Conservation (phyloP, 2,797 vertebrate genomes). For the Syngnathus rostellatus region DNA sequence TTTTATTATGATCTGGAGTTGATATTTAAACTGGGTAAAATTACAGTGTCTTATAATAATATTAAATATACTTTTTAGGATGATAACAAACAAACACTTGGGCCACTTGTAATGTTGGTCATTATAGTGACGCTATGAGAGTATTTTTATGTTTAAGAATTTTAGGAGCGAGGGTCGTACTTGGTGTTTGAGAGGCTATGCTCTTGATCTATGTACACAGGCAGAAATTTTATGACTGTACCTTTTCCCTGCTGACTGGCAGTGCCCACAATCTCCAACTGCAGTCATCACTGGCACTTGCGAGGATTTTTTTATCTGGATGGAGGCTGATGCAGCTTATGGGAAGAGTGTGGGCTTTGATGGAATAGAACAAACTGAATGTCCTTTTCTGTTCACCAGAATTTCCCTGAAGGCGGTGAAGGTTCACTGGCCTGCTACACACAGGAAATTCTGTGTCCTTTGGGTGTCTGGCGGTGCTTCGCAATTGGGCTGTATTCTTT, state of each 20-base stretch:
- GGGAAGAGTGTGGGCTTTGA: constrained; percentile 35
- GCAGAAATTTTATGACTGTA: not conserved
- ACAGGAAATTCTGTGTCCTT: not conserved
- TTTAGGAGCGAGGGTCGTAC: no score
- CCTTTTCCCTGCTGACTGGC: constrained; percentile 25
- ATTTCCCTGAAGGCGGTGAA: not conserved
- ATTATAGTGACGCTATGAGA: no score
- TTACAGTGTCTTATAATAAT: no score
- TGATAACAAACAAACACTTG: no score
- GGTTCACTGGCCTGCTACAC: not conserved
- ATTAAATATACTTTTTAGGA: no score
- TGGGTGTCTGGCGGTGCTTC: not conserved
- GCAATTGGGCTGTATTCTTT: not conserved
- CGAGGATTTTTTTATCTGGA: constrained; percentile 20
- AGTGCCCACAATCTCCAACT: constrained; percentile 49
- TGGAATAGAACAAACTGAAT: constrained; percentile 24
- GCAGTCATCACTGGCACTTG: constrained; percentile 35
- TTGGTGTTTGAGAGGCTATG: no score
- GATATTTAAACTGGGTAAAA: no score
- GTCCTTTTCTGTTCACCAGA: not conserved
- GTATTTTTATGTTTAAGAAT: no score
- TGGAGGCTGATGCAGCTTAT: constrained; percentile 41
- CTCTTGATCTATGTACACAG: no score
- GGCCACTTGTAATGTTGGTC: no score
- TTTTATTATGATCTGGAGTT: no score